Base-by-base conservation (phyloP, 2,888 invertebrate species). In the Drosophila flavopinicola region DNA sequence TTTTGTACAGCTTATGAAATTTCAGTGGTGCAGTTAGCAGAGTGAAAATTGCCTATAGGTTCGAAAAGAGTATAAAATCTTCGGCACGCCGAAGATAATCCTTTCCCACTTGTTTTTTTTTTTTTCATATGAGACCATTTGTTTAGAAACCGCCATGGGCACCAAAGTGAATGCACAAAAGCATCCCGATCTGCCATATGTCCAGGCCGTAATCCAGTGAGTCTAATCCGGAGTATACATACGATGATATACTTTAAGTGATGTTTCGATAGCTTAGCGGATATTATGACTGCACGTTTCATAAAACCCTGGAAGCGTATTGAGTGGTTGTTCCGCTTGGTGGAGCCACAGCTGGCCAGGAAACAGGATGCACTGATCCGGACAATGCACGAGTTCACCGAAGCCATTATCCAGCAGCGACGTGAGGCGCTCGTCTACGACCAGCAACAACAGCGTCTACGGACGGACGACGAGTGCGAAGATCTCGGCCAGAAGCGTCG, bases 121-220 rank as follows among this genome's bases (percentile, higher is more conserved):
- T 25, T 25, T 25, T 25, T 25, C 9, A 25, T 20, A 20, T 20
- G 20, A 20, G 20, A 20, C 2, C 11, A 7, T 17, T 4, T 2
- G 6, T 44, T n/a, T 17, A 89, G 90, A 90, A 65, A 89, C 89
- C 2, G 84, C 90, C 11, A 90, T 90, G 90, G 90, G 89, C 23
- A 88, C 87, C 3, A 88, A 86, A 49, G 74, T 89, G 2, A 69
- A 90, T 72, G 89, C 90, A 1, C 96, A 96, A 88, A 91, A 91
- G 38, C 91, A 94, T 84, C 92, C 92, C 2, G 92, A 94, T 20
- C 20, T 20, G 20, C 20, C 20, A 2, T 20, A 20, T 20, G 20
- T 20, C 20, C 20, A 20, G 78, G 94, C 94, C n/a, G 94, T 96
- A 33, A 93, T 93, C 87, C 92, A 92, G 95, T 95, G 91, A 83